Conservation (phyloP, 2,113 vertebrate genomes). For the Amphilophus citrinellus region DNA sequence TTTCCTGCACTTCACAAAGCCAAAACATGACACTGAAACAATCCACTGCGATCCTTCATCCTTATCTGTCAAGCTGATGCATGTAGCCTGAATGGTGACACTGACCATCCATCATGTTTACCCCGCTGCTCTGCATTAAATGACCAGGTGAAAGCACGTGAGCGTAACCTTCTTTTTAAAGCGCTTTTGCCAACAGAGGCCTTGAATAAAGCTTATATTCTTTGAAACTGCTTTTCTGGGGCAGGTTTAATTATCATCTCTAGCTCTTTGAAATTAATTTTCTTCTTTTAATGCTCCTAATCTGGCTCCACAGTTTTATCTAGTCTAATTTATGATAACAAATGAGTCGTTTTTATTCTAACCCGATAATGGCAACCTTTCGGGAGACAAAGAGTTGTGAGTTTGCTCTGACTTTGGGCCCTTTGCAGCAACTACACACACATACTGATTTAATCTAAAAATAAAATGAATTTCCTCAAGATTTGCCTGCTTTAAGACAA, state of each 20-base stretch:
- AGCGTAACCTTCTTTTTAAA: constrained; percentile 1
- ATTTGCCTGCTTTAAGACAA: not conserved
- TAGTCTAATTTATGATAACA: not conserved
- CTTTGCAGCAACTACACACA: not conserved
- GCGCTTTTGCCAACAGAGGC: not conserved
- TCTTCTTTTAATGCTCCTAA: not conserved
- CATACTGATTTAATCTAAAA: not conserved
- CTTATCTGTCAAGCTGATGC: constrained; percentile 45
- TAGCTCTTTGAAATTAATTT: constrained; percentile 39
- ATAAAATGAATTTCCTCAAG: not conserved
- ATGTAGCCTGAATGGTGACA: constrained; percentile 31
- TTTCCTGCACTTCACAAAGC: constrained; percentile 39
- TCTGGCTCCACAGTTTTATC: constrained; percentile 13
- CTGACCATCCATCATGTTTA: constrained; percentile 56
- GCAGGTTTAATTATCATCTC: constrained; percentile 34
- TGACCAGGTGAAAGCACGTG: not conserved
- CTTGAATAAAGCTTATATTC: constrained; percentile 20
- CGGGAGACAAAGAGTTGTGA: not conserved
- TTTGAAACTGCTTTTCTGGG: constrained; percentile 4
- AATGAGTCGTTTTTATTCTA: not conserved
- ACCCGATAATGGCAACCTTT: constrained; percentile 2
- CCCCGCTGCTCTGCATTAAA: constrained; percentile 17
- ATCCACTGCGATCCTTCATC: constrained; percentile 57
- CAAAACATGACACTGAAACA: constrained; percentile 44
- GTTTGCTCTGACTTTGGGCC: not conserved